Percentiles rank a stretch among this genome's conserved stretches.
Evolutionary conservation across 2,797 vertebrate genomes (phyloP).

Genomic region (Botia almorhae): DNA sequence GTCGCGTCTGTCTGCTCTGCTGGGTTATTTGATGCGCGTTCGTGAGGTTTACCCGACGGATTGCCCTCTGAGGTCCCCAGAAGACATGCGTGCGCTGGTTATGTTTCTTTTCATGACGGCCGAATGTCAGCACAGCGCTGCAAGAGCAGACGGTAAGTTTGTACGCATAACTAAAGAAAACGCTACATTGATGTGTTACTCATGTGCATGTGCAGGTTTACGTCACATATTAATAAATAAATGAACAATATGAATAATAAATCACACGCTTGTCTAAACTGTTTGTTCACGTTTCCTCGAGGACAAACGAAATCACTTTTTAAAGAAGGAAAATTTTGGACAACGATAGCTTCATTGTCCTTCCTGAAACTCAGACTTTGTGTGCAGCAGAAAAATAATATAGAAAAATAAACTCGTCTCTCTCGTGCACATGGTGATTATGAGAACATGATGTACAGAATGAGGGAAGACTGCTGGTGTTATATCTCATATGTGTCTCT

Average conservation of each 20-base stretch:
- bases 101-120: background rate
- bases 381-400: no score
- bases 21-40: background rate
- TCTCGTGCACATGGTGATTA: no score
- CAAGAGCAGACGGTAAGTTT: background rate
- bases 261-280: no score
- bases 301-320: background rate
- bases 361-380: no score
- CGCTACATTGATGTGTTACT: background rate
- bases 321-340: background rate
- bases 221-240: no score
- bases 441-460: no score
- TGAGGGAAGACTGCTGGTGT: no score
- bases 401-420: no score
- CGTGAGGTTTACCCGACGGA: background rate
- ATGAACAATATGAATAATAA: background rate
- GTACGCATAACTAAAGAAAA: background rate
- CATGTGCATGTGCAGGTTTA: background rate
- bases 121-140: background rate
- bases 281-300: no score
- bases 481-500: no score
- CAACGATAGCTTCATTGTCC: no score
- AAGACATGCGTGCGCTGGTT: conserved; percentile 10
- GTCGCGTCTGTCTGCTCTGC: background rate
- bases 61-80: background rate